phyloP scores from a whole-genome alignment of 2,113 vertebrate species.

The Mastomys coucha region DNA sequence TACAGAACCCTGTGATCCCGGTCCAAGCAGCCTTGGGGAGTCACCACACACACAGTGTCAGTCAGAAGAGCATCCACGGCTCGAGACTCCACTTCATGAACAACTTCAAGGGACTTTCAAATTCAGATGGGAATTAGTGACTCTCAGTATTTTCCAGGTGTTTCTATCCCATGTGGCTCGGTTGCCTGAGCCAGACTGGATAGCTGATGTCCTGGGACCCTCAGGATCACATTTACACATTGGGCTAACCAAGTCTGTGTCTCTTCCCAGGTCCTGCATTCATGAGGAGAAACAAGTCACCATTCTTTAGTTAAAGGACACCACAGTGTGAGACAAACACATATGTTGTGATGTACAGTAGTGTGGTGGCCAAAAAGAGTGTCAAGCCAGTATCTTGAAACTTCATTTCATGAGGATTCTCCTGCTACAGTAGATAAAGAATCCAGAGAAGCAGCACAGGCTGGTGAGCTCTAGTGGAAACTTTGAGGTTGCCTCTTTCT shows the following conservation, averaged over 20 bases:
- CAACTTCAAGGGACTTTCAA: not conserved
- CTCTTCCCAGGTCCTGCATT: not conserved
- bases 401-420: not conserved
- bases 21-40: not conserved
- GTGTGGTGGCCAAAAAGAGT: not conserved
- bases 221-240: not conserved
- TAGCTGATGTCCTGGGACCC: not conserved
- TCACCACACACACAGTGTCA: not conserved
- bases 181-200: not conserved
- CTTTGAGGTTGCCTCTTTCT: not conserved
- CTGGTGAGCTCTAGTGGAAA: not conserved
- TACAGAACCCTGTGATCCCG: not conserved
- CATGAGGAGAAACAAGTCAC: not conserved
- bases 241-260: not conserved
- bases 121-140: not conserved
- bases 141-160: not conserved
- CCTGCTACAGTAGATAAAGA: not conserved
- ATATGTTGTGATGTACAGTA: not conserved
- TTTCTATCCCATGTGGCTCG: not conserved
- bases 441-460: not conserved
- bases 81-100: not conserved
- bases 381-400: not conserved
- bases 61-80: not conserved
- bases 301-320: not conserved
- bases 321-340: not conserved